A percentile compares a stretch with the other conserved stretches of the same genome.
Evolutionary conservation across 2,797 vertebrate species (phyloP).

Genomic region (Anguilla obscura): DNA sequence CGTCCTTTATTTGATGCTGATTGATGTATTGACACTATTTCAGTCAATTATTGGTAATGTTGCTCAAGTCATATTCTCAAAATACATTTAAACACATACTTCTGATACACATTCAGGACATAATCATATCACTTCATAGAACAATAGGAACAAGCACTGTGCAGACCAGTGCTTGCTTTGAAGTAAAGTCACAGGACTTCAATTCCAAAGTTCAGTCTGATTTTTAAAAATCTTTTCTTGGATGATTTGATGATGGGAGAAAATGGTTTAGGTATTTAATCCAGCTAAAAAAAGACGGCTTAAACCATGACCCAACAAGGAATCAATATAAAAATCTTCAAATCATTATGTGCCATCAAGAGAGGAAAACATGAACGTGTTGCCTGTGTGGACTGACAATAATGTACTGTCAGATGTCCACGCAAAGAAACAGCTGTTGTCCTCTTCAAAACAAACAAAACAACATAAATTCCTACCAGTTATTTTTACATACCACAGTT

Average conservation of each 20-base stretch:
- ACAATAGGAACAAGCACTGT: neutral
- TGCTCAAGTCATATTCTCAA: slow-evolving; percentile 13
- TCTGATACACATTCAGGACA: slow-evolving; percentile 6
- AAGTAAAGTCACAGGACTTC: neutral
- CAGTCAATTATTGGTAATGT: slow-evolving; percentile 14
- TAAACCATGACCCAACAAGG: slow-evolving; percentile 16
- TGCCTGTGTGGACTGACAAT: slow-evolving; percentile 33
- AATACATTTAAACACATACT: slow-evolving; percentile 19
- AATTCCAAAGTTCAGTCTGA: neutral
- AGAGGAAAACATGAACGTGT: slow-evolving; percentile 20
- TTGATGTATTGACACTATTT: neutral
- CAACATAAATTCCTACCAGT: slow-evolving; percentile 6
- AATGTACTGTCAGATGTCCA: slow-evolving; percentile 39
- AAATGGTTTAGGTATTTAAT: slow-evolving; percentile 6
- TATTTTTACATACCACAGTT: slow-evolving; percentile 29
- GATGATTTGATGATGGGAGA: neutral
- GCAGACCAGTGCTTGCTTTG: neutral
- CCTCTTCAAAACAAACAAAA: slow-evolving; percentile 29
- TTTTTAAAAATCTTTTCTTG: neutral
- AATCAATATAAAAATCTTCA: slow-evolving; percentile 21
- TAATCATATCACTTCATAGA: slow-evolving; percentile 1
- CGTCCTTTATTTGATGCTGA: neutral
- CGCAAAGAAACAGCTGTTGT: slow-evolving; percentile 15
- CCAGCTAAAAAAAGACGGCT: slow-evolving; percentile 15
- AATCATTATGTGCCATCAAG: slow-evolving; percentile 37